Base-by-base conservation (phyloP, 1,140 invertebrate species). In the Cephus cinctus region DNA sequence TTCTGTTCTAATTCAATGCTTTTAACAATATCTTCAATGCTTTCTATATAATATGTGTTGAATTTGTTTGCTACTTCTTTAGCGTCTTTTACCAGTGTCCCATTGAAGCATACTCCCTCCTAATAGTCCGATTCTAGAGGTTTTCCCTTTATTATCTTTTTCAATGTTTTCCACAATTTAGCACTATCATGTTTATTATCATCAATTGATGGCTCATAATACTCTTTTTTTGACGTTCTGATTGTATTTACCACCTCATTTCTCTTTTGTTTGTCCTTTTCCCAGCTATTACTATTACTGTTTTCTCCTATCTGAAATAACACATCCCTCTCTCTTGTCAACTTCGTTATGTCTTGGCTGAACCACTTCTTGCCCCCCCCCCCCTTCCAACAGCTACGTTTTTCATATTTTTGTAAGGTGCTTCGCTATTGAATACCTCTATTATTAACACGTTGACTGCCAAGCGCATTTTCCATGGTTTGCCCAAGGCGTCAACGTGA, bases 101-200 rank as follows among this genome's bases (percentile, higher is more conserved):
- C 18, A 4, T 30, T 15, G 30, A 43, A 43, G 8, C 25, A 5
- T 12, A 36, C 38, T 12, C 44, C 20, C 6, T 15, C 20, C 5
- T 6, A 36, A 18, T 22, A 36, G n/a, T 36, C 19, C 16, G 14
- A 25, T 38, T 38, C 23, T 43, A 27, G 41, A 18, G 19, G 32
- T 38, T 36, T 47, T 2, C 44, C 21, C 14, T 47, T 47, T 21
- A 47, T 14, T 15, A 47, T 4, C 8, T 19, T 47, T 38, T 47
- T 47, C 23, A 47, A 11, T 38, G 44, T 47, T 16, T 21, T 38
- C 44, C 44, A 47, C 44, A 47, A 36, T 11, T 38, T 22, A n/a
- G 14, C 20, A 34, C 21, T 22, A 14, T 38, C 34, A n/a, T 16
- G 20, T 22, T 43, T 50, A 6, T 43, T 50, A 25, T 20, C 20